phyloP scores from a whole-genome alignment of 2,113 vertebrate genomes.

The Dipodomys merriami region DNA sequence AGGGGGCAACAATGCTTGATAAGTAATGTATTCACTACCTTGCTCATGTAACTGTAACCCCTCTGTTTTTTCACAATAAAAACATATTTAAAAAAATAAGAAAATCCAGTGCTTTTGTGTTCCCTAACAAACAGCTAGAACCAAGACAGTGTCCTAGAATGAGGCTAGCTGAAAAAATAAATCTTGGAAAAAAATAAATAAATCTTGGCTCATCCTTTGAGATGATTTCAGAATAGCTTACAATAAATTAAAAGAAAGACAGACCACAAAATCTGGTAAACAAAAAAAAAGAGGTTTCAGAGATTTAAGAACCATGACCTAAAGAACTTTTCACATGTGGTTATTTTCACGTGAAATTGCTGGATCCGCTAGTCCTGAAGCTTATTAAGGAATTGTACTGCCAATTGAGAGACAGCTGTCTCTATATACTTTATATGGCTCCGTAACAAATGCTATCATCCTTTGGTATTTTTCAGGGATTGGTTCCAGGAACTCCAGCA shows the following conservation, averaged over 20 bases:
- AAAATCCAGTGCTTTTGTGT: background rate
- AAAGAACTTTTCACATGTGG: background rate
- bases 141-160: background rate
- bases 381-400: background rate
- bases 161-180: background rate
- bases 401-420: background rate
- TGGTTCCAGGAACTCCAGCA: background rate
- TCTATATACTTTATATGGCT: background rate
- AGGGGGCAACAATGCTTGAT: too few relatives aligned
- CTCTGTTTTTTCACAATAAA: too few relatives aligned
- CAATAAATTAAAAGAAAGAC: constrained; percentile 34
- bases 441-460: background rate
- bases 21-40: too few relatives aligned
- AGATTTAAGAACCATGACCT: background rate
- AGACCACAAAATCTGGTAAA: background rate
- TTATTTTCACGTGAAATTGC: background rate
- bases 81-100: background rate
- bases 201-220: background rate
- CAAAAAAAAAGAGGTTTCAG: background rate
- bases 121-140: background rate
- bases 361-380: background rate
- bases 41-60: too few relatives aligned
- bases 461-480: background rate
- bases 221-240: background rate
- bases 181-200: background rate